Conservation (phyloP, 2,113 vertebrate genomes). For the Planiliza haematocheilus region DNA sequence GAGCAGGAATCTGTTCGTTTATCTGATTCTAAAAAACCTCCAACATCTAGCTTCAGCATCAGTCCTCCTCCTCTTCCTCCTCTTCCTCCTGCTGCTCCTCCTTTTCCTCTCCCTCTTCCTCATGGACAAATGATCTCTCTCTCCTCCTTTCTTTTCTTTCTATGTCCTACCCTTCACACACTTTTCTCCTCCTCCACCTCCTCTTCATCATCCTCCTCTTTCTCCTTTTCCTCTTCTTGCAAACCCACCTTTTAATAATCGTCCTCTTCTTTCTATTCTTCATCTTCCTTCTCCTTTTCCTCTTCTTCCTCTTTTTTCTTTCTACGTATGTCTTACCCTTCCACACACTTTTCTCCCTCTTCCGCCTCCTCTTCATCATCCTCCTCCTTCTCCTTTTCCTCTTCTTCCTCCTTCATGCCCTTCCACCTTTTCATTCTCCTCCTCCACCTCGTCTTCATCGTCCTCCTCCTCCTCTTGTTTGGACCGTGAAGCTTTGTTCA, state of each 20-base stretch:
- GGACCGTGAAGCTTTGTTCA: conserved; percentile 57
- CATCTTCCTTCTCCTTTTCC: not conserved
- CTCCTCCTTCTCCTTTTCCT: conserved; percentile 10
- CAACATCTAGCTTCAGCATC: not conserved
- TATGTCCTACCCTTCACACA: no score
- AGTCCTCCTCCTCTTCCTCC: no score
- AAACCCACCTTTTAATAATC: not conserved
- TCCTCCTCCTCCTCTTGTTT: not conserved
- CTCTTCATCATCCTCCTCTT: conserved; percentile 40
- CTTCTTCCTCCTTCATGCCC: no score
- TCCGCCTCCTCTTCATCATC: conserved; percentile 20
- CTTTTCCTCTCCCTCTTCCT: not conserved
- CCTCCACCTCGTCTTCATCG: not conserved
- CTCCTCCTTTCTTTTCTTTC: no score
- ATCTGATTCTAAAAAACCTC: no score
- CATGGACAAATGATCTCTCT: not conserved
- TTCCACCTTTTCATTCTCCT: not conserved
- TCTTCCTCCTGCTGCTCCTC: not conserved
- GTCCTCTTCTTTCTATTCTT: not conserved
- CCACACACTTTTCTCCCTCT: not conserved
- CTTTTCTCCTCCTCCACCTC: not conserved
- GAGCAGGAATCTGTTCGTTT: no score
- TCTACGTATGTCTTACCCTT: no score
- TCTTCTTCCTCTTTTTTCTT: not conserved
- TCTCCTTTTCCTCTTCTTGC: not conserved